Evolutionary conservation across 1,140 invertebrate species (phyloP).

Genomic region (Helicoverpa zea): DNA sequence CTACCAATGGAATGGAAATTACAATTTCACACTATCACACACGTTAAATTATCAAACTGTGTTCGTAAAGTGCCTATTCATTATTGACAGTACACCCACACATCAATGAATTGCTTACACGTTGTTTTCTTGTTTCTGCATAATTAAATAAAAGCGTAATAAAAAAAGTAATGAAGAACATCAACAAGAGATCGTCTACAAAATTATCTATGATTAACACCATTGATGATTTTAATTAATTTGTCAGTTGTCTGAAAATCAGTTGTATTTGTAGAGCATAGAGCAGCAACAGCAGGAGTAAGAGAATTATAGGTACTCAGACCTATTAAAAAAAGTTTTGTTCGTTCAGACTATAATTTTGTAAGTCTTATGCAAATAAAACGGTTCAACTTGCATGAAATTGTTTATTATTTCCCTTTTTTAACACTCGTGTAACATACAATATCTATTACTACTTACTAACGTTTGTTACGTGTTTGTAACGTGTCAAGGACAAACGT

Average conservation of each 20-base stretch:
- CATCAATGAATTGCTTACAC: constrained; percentile 10
- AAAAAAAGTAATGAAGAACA: background rate
- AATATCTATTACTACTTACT: too few relatives aligned
- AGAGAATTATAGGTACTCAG: too few relatives aligned
- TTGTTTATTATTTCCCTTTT: too few relatives aligned
- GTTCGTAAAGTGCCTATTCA: constrained; percentile 7
- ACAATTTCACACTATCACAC: constrained; percentile 20
- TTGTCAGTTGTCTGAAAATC: background rate
- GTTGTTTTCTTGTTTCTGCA: constrained; percentile 29
- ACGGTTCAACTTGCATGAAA: too few relatives aligned
- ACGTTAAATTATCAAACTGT: constrained; percentile 21
- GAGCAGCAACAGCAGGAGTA: too few relatives aligned
- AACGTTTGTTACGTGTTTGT: too few relatives aligned
- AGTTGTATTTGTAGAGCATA: background rate
- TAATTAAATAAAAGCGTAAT: constrained; percentile 8
- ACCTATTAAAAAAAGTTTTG: too few relatives aligned
- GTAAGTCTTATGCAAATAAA: too few relatives aligned
- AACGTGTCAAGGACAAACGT: background rate
- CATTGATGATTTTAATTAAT: constrained; percentile 10
- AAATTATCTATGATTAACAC: too few relatives aligned
- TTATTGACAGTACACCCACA: constrained; percentile 20
- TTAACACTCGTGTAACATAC: too few relatives aligned
- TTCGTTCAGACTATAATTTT: too few relatives aligned
- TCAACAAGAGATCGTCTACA: background rate
- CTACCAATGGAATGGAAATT: background rate